Conservation (phyloP, 2,113 vertebrate species). For the Canis aureus region DNA sequence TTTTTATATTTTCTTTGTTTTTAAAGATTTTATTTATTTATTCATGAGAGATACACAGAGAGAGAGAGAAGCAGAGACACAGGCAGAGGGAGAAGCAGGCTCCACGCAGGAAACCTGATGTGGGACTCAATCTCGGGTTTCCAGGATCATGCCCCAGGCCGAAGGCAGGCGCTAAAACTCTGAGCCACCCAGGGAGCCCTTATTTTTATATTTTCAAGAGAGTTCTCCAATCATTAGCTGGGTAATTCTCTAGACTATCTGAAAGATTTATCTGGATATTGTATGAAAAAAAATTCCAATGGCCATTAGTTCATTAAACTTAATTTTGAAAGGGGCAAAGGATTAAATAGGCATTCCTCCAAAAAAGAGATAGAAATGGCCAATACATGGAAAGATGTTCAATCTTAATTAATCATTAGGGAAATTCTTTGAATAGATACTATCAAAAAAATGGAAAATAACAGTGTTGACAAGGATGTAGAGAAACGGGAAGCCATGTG, state of each 20-base stretch:
- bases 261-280: neutral
- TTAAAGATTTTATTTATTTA: too few species aligned
- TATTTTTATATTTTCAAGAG: conserved; percentile 11
- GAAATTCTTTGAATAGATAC: neutral
- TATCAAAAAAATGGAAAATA: neutral
- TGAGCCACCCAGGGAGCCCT: neutral
- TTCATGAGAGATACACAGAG: too few species aligned
- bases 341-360: neutral
- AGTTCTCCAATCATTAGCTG: neutral
- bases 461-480: neutral
- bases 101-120: too few species aligned
- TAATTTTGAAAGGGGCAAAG: neutral
- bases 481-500: neutral
- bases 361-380: neutral
- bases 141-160: too few species aligned
- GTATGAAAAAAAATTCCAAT: neutral
- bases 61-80: too few species aligned
- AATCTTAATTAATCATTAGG: neutral
- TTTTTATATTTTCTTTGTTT: neutral
- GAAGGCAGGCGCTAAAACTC: too few species aligned
- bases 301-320: neutral
- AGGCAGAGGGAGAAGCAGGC: too few species aligned
- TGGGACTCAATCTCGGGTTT: too few species aligned
- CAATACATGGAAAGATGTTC: neutral
- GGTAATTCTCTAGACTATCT: neutral